These are phyloP conservation scores for Drosophila yakuba DNA, from an alignment of 1,140 invertebrate genomes.

Conservation along the genomic window DNA sequence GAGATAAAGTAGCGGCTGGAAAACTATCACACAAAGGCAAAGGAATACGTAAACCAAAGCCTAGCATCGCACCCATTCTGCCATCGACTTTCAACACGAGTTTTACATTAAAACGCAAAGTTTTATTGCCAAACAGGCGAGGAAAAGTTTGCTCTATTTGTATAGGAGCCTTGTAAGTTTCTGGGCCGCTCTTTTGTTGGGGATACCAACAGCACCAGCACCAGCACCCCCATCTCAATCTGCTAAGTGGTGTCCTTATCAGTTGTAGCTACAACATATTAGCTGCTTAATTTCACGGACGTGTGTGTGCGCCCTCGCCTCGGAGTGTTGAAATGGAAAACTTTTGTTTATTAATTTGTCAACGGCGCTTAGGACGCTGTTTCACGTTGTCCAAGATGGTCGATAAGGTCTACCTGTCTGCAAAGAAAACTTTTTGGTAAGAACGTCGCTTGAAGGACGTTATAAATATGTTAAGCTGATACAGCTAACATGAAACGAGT, in stretches of 20 bases:
- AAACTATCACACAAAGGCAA: slow-evolving; percentile 54
- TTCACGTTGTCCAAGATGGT: slow-evolving; percentile 34
- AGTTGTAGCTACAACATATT: slow-evolving; percentile 79
- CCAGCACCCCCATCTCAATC: slow-evolving; percentile 25
- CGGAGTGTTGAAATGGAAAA: slow-evolving; percentile 54
- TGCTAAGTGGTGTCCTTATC: slow-evolving; percentile 63
- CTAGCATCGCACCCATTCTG: too few relatives aligned
- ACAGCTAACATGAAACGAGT: not conserved
- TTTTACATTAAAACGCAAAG: slow-evolving; percentile 78
- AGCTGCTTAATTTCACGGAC: slow-evolving; percentile 71
- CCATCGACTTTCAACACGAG: slow-evolving; percentile 55
- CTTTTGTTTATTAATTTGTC: slow-evolving; percentile 81
- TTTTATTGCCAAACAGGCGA: slow-evolving; percentile 52
- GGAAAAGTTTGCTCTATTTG: slow-evolving; percentile 72
- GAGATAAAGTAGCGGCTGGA: slow-evolving; percentile 19
- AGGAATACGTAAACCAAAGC: not conserved
- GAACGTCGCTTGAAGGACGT: too few relatives aligned
- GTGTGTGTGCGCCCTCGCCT: slow-evolving; percentile 16
- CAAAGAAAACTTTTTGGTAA: not conserved
- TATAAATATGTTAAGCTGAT: too few relatives aligned
- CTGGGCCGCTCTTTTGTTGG: slow-evolving; percentile 37
- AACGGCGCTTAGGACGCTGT: slow-evolving; percentile 34
- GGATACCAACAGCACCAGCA: not conserved
- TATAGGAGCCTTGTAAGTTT: slow-evolving; percentile 65
- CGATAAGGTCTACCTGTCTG: slow-evolving; percentile 29